Base-by-base conservation (phyloP, 1,140 invertebrate species). In the Rhyzopertha dominica region DNA sequence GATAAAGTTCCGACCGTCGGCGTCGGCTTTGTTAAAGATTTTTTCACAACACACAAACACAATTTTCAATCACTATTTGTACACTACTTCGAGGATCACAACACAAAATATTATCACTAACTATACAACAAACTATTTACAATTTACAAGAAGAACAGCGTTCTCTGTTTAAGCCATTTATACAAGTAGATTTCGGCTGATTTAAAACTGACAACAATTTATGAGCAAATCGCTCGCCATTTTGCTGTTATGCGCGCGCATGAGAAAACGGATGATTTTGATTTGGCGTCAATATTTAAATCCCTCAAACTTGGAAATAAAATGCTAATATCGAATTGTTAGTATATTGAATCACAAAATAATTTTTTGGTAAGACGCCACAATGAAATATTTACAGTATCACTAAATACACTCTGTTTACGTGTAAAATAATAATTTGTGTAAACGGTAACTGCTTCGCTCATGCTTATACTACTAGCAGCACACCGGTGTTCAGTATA, bases 61-160 rank as follows among this genome's bases (percentile, higher is more conserved):
- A 52, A 62, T 57, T 47, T 57, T 61, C 55, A 49, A 62, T 63
- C 53, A 58, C 55, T 51, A 58, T 54, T 62, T 62, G 52, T 56
- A 63, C 63, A 62, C 56, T 46, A 57, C 43, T 34, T 16, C 16
- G 19, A 49, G 46, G 54, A 44, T 60, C 56, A 65, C 57, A 65
- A 66, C 62, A 66, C 58, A 65, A 65, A 66, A 66, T 65, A 66
- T 67, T 67, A 67, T 54, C 63, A 67, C 65, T 67, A 67, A 67
- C 65, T 67, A 61, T 67, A 67, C 65, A 67, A 64, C 36, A 57
- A 58, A 66, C 65, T 67, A 67, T 67, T 58, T 67, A 67, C 65
- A 67, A 67, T 67, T 62, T 67, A 66, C 64, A 66, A 54, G 54
- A 52, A 50, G 47, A 52, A 56, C 50, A 56, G 44, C 42, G 59